Conservation (phyloP, 2,888 invertebrate genomes). For the Limnephilus rhombicus region DNA sequence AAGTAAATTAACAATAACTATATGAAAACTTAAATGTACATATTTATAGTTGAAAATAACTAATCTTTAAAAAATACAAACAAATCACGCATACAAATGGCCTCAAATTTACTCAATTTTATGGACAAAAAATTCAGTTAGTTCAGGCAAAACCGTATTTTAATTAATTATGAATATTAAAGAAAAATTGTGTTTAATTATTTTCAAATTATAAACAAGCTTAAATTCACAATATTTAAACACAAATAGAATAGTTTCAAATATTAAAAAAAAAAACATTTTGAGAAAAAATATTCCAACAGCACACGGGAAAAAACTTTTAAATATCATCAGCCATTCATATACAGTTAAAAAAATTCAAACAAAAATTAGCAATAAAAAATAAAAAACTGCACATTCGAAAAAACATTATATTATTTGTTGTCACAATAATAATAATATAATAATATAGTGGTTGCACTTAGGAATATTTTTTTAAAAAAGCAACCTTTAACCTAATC, state of each 20-base stretch:
- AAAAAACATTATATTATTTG: constrained; percentile 3
- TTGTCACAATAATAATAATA: not conserved
- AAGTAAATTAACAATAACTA: constrained; percentile 39
- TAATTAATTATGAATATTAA: not conserved
- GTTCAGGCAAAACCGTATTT: not conserved
- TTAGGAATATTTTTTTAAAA: not conserved
- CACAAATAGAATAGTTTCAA: not conserved
- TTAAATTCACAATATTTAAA: not conserved
- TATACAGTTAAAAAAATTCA: not conserved
- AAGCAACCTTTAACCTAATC: not conserved
- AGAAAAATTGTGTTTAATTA: not conserved
- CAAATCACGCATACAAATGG: not conserved
- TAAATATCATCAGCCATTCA: not conserved
- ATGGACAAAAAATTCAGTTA: no score
- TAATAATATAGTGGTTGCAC: not conserved
- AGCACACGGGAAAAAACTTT: not conserved
- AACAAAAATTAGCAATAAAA: not conserved
- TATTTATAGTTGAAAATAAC: constrained; percentile 49
- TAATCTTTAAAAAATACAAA: constrained; percentile 11
- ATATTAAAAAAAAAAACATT: not conserved
- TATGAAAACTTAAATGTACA: constrained; percentile 54
- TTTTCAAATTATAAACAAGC: not conserved
- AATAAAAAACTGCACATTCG: not conserved
- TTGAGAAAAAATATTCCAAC: not conserved
- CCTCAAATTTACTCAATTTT: not conserved